These are phyloP conservation scores for Lepidurus couesii DNA, from an alignment of 1,140 invertebrate species.

Conservation along the genomic window DNA sequence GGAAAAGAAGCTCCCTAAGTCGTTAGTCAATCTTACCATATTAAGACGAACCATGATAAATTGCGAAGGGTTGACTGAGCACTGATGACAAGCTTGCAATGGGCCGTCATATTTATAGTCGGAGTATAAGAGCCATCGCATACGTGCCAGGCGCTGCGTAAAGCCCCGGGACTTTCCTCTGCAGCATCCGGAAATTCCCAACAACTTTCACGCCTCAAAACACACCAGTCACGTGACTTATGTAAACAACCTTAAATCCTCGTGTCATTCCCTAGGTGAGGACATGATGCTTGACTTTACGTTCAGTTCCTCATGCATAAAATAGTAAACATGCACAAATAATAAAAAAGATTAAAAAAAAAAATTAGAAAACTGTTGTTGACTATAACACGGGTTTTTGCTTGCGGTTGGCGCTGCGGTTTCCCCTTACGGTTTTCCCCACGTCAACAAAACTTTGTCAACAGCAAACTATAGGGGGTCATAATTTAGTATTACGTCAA, in stretches of 20 bases:
- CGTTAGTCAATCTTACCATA: neutral
- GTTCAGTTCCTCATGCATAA: neutral
- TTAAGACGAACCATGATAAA: neutral
- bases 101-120: conserved; percentile 3
- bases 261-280: neutral
- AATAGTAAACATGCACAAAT: neutral
- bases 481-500: neutral
- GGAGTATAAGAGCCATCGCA: neutral
- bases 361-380: neutral
- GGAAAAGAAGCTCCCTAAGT: neutral
- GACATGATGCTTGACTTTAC: neutral
- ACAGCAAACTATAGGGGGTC: neutral
- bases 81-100: conserved; percentile 22
- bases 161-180: too few relatives aligned
- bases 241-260: conserved; percentile 15
- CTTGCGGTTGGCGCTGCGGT: neutral
- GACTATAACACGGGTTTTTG: too few relatives aligned
- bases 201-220: conserved; percentile 7
- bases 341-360: neutral
- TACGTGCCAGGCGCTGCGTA: neutral
- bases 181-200: neutral
- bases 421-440: neutral
- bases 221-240: conserved; percentile 18
- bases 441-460: neutral
- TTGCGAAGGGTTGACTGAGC: neutral